Evolutionary conservation across 2,888 invertebrate genomes (phyloP).

Genomic region (Xestia sexstrigata): DNA sequence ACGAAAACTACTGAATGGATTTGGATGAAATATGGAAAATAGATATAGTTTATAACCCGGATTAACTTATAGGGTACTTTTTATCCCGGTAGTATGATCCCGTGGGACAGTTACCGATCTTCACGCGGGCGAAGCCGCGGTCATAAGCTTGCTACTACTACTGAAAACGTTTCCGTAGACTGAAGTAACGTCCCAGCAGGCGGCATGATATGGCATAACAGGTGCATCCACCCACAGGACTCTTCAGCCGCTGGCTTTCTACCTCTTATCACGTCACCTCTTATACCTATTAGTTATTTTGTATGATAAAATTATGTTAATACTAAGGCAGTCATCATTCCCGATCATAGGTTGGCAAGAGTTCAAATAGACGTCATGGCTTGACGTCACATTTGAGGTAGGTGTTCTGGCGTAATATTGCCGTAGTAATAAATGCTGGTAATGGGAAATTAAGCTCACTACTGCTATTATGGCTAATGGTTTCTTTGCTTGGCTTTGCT

Average conservation of each 20-base stretch:
- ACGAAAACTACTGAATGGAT: no score
- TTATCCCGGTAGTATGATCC: no score
- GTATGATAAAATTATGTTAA: slow-evolving; percentile 32
- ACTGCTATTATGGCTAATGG: slow-evolving; percentile 9
- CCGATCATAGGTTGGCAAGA: slow-evolving; percentile 35
- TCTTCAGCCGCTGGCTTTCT: not conserved
- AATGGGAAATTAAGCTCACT: slow-evolving; percentile 1
- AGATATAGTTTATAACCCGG: no score
- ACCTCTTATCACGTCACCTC: slow-evolving; percentile 13
- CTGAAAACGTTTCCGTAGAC: not conserved
- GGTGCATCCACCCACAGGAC: not conserved
- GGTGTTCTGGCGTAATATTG: slow-evolving; percentile 32
- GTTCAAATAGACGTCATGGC: slow-evolving; percentile 28
- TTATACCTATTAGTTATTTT: not conserved
- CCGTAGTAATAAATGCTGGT: not conserved
- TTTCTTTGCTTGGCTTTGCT: slow-evolving; percentile 2
- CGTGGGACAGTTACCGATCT: no score
- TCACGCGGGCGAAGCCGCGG: no score
- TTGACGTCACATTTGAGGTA: slow-evolving; percentile 25
- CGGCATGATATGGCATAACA: not conserved
- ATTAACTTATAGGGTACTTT: no score
- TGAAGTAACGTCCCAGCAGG: not conserved
- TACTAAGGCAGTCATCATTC: slow-evolving; percentile 14
- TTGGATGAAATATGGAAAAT: no score
- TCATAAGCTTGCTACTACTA: no score